phyloP scores from a whole-genome alignment of 2,888 invertebrate species.

The Creontiades dilutus region DNA sequence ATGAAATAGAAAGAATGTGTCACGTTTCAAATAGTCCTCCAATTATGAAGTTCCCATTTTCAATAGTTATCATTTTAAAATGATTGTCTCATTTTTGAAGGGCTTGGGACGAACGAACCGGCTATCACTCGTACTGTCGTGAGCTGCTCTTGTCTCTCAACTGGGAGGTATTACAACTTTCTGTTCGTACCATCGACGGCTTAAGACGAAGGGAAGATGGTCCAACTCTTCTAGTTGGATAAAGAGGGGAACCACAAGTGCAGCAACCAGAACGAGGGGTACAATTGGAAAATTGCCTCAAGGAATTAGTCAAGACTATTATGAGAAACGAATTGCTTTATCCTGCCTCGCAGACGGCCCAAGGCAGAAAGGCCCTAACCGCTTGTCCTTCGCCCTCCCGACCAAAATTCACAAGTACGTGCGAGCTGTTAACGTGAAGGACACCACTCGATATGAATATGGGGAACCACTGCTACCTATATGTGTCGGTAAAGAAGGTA shows the following conservation, averaged over 20 bases:
- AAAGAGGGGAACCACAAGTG: slow-evolving; percentile 43
- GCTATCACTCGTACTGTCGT: no score
- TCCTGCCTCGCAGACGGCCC: slow-evolving; percentile 56
- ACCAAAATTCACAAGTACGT: no score
- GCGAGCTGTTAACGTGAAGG: no score
- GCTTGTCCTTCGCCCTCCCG: neutral
- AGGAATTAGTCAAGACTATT: slow-evolving; percentile 62
- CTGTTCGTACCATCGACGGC: neutral
- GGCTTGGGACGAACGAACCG: no score
- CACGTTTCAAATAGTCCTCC: no score
- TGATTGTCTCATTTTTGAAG: no score
- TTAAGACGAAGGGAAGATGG: neutral
- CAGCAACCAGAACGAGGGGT: slow-evolving; percentile 32
- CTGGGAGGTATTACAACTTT: neutral
- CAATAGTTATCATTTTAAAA: no score
- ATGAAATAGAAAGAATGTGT: no score
- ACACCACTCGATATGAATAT: no score
- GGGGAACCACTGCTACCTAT: no score
- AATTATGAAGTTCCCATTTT: no score
- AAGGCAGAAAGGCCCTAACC: neutral
- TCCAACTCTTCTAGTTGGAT: neutral
- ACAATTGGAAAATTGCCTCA: slow-evolving; percentile 64
- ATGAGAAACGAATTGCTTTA: slow-evolving; percentile 65
- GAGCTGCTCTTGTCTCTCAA: neutral
- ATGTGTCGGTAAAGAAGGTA: no score